Base-by-base conservation (phyloP, 2,888 invertebrate species). In the Cheilosia impressa region DNA sequence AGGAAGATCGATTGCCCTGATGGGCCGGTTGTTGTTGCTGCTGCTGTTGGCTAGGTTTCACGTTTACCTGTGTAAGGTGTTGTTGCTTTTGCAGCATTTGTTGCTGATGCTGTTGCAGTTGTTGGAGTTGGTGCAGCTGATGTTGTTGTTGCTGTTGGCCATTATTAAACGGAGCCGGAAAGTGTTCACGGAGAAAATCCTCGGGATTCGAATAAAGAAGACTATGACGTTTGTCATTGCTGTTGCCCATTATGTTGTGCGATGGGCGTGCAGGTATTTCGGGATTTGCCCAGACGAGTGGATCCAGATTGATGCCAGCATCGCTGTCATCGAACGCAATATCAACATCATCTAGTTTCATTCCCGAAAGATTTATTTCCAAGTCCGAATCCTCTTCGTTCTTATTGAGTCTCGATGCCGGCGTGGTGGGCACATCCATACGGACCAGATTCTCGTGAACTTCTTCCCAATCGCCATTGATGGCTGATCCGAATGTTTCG, bases 401-500 rank as follows among this genome's bases (percentile, higher is more conserved):
- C 15, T 89, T 82, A 22, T 78, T 73, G 17, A 27, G 66, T 27
- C 43, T 50, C 17, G 77, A 72, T 6, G 72, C 53, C 22, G 58
- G n/a, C 60, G 22, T 43, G 10, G 19, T 62, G n/a, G 79, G 83
- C 55, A 89, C 89, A 77, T 90, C 90, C 81, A 91, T 89, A 27
- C 90, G 94, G 6, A 95, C 95, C 88, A 95, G 93, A 89, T 95
- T 94, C 90, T 96, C 95, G 91, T 96, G 96, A 87, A 94, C 95
- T 88, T 95, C 93, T 89, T 96, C 96, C 96, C 96, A 96, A 90
- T 96, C 96, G 17, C 94, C 95, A 81, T 95, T 93, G 90, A 95
- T 95, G 87, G 95, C 95, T 66, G 95, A 95, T 31, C 98, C 98
- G 92, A 98, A 98, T 0, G 98, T 98, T 92, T 98, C 98, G 92